These are phyloP conservation scores for Oithona nana DNA, from an alignment of 2,888 invertebrate genomes.

Conservation along the genomic window DNA sequence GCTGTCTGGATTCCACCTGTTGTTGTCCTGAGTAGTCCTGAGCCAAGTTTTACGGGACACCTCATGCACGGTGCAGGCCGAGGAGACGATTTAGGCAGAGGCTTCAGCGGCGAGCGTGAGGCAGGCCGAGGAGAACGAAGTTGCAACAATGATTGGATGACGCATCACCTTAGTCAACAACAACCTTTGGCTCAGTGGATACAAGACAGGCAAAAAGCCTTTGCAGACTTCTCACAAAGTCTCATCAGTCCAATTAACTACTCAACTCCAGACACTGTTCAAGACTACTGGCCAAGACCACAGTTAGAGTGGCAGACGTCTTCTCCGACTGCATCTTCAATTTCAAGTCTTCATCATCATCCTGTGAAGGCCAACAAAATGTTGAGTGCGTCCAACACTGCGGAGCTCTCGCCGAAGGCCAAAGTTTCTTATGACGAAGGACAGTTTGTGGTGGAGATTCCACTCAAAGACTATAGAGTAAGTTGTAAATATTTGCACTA, in stretches of 20 bases:
- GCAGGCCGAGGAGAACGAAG: too few relatives aligned
- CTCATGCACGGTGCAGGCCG: too few relatives aligned
- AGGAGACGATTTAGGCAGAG: too few relatives aligned
- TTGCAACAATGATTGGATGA: not conserved
- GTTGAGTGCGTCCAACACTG: not conserved
- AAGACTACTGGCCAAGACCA: not conserved
- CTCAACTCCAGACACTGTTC: too few relatives aligned
- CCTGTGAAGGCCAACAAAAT: not conserved
- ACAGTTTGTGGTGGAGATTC: conserved; percentile 11
- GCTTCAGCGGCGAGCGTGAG: too few relatives aligned
- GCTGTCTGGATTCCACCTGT: too few relatives aligned
- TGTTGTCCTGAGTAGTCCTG: too few relatives aligned
- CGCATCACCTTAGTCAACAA: not conserved
- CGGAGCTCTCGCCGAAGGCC: not conserved
- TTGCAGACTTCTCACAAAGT: not conserved
- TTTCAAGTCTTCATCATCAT: not conserved
- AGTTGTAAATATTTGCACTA: too few relatives aligned
- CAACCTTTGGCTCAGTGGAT: not conserved
- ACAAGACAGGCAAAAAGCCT: not conserved
- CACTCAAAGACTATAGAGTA: conserved; percentile 8
- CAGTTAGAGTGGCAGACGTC: not conserved
- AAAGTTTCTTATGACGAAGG: conserved; percentile 13
- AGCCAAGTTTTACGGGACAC: too few relatives aligned
- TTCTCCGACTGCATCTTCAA: not conserved
- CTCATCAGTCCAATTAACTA: not conserved